Evolutionary conservation across 2,888 invertebrate genomes (phyloP).

Genomic region (Acanthococcus lagerstroemiae): DNA sequence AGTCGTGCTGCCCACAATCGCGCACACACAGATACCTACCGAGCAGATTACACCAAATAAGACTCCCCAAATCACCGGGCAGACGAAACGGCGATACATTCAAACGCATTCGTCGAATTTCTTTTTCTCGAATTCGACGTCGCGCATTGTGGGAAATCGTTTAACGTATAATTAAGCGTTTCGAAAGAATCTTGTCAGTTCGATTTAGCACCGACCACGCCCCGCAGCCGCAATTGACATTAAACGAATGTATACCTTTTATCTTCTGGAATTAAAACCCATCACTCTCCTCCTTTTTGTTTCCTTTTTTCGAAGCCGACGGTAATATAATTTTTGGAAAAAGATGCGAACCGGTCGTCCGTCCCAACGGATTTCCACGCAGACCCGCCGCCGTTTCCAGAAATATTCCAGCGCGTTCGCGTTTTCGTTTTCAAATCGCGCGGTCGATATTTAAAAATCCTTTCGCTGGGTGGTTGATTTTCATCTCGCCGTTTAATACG

Average conservation of each 20-base stretch:
- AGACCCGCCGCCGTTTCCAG: not conserved
- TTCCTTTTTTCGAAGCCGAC: not conserved
- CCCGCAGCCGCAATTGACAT: constrained; percentile 18
- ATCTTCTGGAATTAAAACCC: constrained; percentile 13
- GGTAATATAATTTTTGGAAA: not conserved
- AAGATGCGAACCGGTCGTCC: not conserved
- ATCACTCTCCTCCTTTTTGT: not conserved
- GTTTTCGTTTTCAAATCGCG: not conserved
- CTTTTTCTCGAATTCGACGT: no score
- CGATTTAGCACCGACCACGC: constrained; percentile 27
- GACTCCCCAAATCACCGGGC: no score
- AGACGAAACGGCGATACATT: no score
- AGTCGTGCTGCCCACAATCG: no score
- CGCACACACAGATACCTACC: no score
- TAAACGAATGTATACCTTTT: constrained; percentile 9
- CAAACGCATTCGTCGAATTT: no score
- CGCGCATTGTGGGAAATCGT: constrained; percentile 23
- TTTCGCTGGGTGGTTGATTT: constrained; percentile 1
- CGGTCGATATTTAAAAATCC: not conserved
- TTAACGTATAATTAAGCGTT: constrained; percentile 30
- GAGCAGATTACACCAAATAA: no score
- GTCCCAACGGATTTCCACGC: not conserved
- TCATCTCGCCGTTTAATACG: not conserved
- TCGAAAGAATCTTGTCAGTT: constrained; percentile 27
- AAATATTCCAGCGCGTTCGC: no score